Evolutionary conservation across 2,113 vertebrate species (phyloP), one percentile per base, ranked within the genome.

Genomic region (Plestiodon gilberti): DNA sequence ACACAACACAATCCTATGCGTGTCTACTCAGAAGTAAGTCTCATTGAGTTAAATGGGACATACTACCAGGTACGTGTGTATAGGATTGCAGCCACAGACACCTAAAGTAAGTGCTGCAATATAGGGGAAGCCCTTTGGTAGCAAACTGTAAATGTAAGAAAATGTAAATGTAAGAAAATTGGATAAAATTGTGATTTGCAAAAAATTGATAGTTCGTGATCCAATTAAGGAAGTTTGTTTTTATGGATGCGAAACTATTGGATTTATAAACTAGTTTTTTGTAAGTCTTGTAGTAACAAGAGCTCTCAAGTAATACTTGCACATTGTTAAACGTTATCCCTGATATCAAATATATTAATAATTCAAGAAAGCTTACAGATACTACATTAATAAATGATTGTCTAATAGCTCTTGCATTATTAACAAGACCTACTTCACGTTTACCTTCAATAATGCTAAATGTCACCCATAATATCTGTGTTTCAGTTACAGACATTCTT

Each of bases 381-480:
- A 61, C 78, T 84, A 82, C 38, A 89, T 86, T 89, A 87, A 87
- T 28, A 10, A 79, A 64, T 74, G 74, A 57, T 93, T 88, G 87
- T 84, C 93, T 87, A 82, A 40, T 9, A 59, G 64, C 81, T 88
- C 85, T 74, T 83, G 48, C 78, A 92, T 89, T 90, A 74, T 90
- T 90, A 64, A 70, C 55, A 30, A 74, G 22, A 40, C 57, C 40
- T 73, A 74, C 35, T 23, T 48, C 71, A 33, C 38, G 23, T 33
- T 83, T 59, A 20, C 30, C 87, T 90, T 90, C 87, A 92, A 81
- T 88, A 92, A 65, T 57, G 86, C 73, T 84, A 85, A 91, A 13
- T 23, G 48, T 86, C 78, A 74, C 30, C 61, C 0, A 2, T 82
- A 62, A 87, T 83, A 75, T n/a, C 28, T 40, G 17, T 20, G 55